phyloP scores from a whole-genome alignment of 2,888 invertebrate species.

The Pyrgus malvae region DNA sequence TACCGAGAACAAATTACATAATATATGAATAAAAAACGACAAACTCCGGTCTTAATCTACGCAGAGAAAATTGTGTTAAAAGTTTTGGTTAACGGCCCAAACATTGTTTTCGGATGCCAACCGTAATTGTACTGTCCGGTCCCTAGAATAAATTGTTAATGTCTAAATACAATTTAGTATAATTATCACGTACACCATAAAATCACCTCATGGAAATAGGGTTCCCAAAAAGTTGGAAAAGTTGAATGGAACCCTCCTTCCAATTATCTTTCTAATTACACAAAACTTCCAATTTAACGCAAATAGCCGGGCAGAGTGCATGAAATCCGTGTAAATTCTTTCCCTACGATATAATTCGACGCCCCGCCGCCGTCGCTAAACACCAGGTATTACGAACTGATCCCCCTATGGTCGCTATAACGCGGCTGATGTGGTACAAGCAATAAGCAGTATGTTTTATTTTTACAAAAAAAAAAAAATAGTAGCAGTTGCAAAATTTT shows the following conservation, averaged over 20 bases:
- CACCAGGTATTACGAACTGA: slow-evolving; percentile 57
- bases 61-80: too few species aligned
- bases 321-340: slow-evolving; percentile 30
- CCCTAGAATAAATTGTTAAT: background rate
- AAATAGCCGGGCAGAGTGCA: slow-evolving; percentile 23
- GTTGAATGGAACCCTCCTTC: background rate
- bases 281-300: slow-evolving; percentile 21
- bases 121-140: background rate
- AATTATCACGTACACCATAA: slow-evolving; percentile 2
- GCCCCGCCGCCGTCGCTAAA: slow-evolving; percentile 52
- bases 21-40: too few species aligned
- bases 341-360: slow-evolving; percentile 27
- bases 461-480: background rate
- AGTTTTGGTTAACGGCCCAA: too few species aligned
- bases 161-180: background rate
- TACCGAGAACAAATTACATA: too few species aligned
- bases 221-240: slow-evolving; percentile 1
- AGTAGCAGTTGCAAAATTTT: background rate
- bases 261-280: slow-evolving; percentile 19
- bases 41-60: too few species aligned
- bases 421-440: slow-evolving; percentile 44
- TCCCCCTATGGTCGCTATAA: slow-evolving; percentile 54
- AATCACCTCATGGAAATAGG: background rate
- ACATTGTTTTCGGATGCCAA: too few species aligned
- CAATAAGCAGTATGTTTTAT: slow-evolving; percentile 27